These are phyloP conservation scores for Abrostola tripartita DNA, from an alignment of 2,888 invertebrate genomes.

Conservation along the genomic window DNA sequence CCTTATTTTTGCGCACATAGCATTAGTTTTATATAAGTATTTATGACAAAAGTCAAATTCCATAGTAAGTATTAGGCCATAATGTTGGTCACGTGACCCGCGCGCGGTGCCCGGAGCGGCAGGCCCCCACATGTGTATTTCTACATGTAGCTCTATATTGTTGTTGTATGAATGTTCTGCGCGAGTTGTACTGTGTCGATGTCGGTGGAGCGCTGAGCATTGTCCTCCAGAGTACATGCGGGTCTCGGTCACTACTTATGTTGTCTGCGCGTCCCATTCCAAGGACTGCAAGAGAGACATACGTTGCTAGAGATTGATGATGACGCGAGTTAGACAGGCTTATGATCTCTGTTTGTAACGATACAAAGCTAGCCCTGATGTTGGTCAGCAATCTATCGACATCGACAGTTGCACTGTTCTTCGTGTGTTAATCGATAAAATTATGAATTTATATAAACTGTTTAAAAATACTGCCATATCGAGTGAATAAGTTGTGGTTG, in stretches of 20 bases:
- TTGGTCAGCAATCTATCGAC: constrained; percentile 8
- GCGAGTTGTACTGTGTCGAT: constrained; percentile 1
- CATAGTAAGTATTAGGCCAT: neutral
- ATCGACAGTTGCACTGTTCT: constrained; percentile 4
- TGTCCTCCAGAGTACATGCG: too few relatives aligned
- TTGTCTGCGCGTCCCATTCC: too few relatives aligned
- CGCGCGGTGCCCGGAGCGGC: neutral
- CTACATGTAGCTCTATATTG: neutral
- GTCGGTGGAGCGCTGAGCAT: neutral
- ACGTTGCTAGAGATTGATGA: too few relatives aligned
- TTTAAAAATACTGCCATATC: constrained; percentile 39
- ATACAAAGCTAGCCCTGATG: too few relatives aligned
- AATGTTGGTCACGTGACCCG: neutral
- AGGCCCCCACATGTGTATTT: neutral
- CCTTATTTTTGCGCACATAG: neutral
- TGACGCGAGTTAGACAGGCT: too few relatives aligned
- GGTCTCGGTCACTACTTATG: too few relatives aligned
- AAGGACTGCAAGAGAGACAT: too few relatives aligned
- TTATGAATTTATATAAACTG: constrained; percentile 18
- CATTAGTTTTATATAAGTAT: constrained; percentile 1
- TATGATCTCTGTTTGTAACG: too few relatives aligned
- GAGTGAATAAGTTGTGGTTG: constrained; percentile 31
- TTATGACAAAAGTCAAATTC: neutral
- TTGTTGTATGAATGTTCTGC: neutral
- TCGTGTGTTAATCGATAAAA: constrained; percentile 13